Percentiles rank a stretch among this genome's conserved stretches.
These are phyloP conservation scores for Crocodylus rhombifer DNA, from an alignment of 2,797 vertebrate species.

Conservation along the genomic window DNA sequence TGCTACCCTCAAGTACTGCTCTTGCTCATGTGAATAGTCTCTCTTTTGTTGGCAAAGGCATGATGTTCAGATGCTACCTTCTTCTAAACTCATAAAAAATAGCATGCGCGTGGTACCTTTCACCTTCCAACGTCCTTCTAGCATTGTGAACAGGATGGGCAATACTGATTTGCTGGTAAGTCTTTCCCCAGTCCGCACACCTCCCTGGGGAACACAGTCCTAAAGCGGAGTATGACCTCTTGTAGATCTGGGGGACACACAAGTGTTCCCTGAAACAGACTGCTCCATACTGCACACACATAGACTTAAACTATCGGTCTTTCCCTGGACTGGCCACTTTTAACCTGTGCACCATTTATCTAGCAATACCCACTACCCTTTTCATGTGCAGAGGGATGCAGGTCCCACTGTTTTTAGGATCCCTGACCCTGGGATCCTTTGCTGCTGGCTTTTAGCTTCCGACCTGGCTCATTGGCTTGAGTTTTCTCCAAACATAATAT, in stretches of 20 bases:
- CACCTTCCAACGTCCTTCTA: accelerated
- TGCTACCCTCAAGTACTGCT: neutral
- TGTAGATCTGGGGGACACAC: neutral
- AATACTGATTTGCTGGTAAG: neutral
- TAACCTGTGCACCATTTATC: neutral
- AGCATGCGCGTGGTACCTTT: neutral
- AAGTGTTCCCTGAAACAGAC: too few relatives aligned
- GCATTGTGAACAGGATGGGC: neutral
- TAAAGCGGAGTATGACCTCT: neutral
- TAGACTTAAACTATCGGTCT: neutral
- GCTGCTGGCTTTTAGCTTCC: slow-evolving; percentile 32
- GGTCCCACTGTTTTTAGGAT: slow-evolving; percentile 53
- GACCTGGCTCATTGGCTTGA: neutral
- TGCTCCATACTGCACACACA: neutral
- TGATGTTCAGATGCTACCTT: neutral
- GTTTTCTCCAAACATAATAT: slow-evolving; percentile 4
- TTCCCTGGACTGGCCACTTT: slow-evolving; percentile 16
- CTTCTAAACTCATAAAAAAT: neutral
- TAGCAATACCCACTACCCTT: slow-evolving; percentile 45
- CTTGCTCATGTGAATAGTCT: neutral
- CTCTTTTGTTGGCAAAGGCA: neutral
- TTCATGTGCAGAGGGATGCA: slow-evolving; percentile 43
- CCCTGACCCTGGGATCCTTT: slow-evolving; percentile 46
- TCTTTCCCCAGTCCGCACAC: neutral
- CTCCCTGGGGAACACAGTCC: neutral